phyloP scores from a whole-genome alignment of 2,113 vertebrate species.

The Xyrauchen texanus region DNA sequence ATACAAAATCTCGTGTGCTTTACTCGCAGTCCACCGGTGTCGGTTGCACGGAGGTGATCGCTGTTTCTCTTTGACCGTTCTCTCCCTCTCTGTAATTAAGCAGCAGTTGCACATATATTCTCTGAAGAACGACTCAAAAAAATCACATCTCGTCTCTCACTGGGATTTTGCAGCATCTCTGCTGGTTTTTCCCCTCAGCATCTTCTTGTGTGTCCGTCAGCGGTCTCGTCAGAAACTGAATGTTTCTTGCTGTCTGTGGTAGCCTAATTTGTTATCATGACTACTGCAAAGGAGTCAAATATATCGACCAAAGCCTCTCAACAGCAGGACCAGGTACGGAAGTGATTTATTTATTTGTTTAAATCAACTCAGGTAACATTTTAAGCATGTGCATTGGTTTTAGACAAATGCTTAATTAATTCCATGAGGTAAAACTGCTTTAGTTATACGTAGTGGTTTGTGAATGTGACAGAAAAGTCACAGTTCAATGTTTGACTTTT shows the following conservation, averaged over 20 bases:
- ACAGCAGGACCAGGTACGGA: conserved; percentile 92
- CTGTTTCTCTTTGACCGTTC: conserved; percentile 46
- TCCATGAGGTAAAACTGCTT: neutral
- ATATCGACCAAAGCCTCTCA: conserved; percentile 83
- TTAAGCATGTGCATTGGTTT: neutral
- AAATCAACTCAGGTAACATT: neutral
- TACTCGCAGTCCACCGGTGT: conserved; percentile 63
- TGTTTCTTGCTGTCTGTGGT: conserved; percentile 8
- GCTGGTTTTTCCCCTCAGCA: neutral
- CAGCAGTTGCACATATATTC: conserved; percentile 63
- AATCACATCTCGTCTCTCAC: conserved; percentile 10
- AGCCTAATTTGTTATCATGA: conserved; percentile 87
- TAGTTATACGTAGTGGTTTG: neutral
- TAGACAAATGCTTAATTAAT: neutral
- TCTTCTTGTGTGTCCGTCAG: conserved; percentile 11
- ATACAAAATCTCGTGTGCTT: neutral
- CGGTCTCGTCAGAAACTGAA: conserved; percentile 35
- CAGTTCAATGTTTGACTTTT: no score
- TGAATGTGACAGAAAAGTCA: neutral
- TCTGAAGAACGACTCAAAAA: conserved; percentile 49
- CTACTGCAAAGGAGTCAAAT: conserved; percentile 89
- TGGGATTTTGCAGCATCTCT: conserved; percentile 49
- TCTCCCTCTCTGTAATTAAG: conserved; percentile 44
- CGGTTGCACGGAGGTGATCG: conserved; percentile 82
- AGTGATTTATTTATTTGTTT: conserved; percentile 2